Evolutionary conservation across 2,797 vertebrate species (phyloP), one percentile per base, ranked within the genome.

Genomic region (Staurois parvus): DNA sequence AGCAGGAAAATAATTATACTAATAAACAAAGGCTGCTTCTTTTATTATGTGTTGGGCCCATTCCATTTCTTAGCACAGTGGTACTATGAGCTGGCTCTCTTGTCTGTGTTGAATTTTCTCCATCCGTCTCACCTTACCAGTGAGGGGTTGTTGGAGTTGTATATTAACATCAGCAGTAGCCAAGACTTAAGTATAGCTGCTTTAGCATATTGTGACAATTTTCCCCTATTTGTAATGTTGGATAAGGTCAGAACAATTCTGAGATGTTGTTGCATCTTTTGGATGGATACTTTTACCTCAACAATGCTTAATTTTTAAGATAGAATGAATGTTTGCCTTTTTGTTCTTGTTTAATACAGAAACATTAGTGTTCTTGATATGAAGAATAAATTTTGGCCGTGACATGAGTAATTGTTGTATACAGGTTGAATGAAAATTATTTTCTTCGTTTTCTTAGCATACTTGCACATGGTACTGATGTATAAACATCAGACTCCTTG

Each of bases 231-330:
- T 86, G 87, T 78, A 86, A 73, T 85, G 76, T 62, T 75, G 87
- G 59, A 86, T 77, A 21, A 76, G 15, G 85, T 89, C 89, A 88
- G 87, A 88, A 70, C 0, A 67, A 74, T 73, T 88, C 88, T 89
- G 84, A 84, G 78, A 90, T 85, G 70, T 76, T 89, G 88, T 89
- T 90, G 89, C 85, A 88, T 89, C 89, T 83, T 86, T 88, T 89
- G 72, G 91, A 91, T 92, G 91, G 72, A 86, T 86, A 81, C 84
- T 77, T 87, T 86, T 87, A 92, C 91, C 91, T 93, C 92, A 92
- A 83, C 88, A 88, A 92, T 89, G 66, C 85, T 89, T 85, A 88
- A 85, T 68, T 81, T 83, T 79, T 40, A 77, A 88, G 0, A 88
- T 81, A 90, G 88, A 82, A 85, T 0, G 0, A 89, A 84, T 72